Base-by-base conservation (phyloP, 2,888 invertebrate species). In the Brenthis daphne region DNA sequence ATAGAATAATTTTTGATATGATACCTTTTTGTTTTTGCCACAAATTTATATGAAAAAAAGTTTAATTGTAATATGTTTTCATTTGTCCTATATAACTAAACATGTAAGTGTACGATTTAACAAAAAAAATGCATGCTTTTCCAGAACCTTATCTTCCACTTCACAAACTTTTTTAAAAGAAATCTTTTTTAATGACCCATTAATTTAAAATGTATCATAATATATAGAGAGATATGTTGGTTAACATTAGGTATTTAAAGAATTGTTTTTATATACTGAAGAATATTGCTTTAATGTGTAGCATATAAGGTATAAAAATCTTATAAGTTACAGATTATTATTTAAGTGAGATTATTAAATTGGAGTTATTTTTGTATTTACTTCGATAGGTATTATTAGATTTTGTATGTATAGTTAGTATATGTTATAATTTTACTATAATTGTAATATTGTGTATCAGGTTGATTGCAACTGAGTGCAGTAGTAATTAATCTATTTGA, bases 311-410 rank as follows among this genome's bases (percentile, higher is more conserved):
- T 70, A 77, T 77, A 69, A 74, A 77, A 74, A 77, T 73, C 71
- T 74, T 82, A 84, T 85, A 81, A 80, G 81, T 81, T 82, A 83
- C 71, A 80, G 75, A 81, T 82, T 82, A 82, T 85, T 77, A 82
- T 85, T 77, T 86, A 88, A 81, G 86, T 87, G 88, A 90, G 87
- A 90, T 90, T 89, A 88, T 84, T 83, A 80, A 82, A 82, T 80
- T 82, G 81, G 79, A 84, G 80, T 89, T 89, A 90, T 90, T 90
- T 92, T 90, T 90, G 80, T 90, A 89, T 86, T 83, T 77, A 78
- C 76, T 72, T 78, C 75, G 75, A 72, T 77, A 76, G 68, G 74
- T 76, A 74, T 74, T 76, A 69, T 71, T 76, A 74, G 70, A 75
- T 75, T 76, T 76, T 74, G 69, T 77, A 74, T 77, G 72, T 77